A percentile compares a stretch with the other conserved stretches of the same genome.
Conservation (phyloP, 2,113 vertebrate species). For the Thamnaconus septentrionalis region DNA sequence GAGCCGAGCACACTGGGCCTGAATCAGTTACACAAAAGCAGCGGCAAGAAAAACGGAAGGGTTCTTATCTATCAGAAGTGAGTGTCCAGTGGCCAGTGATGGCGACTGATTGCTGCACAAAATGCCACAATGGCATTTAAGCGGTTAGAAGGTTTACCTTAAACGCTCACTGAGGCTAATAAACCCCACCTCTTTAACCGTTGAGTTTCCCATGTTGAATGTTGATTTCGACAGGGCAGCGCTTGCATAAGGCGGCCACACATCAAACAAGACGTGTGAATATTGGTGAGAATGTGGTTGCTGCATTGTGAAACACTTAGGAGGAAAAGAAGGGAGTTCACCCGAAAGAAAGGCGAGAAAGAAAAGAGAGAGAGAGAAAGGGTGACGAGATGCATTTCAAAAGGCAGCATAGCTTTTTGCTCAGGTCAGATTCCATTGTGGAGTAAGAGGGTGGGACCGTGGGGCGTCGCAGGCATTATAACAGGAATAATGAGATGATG, state of each 20-base stretch:
- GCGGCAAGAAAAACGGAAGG: constrained; percentile 52
- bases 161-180: constrained; percentile 51
- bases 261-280: constrained; percentile 39
- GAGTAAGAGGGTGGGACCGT: constrained; percentile 72
- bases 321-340: constrained; percentile 42
- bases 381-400: constrained; percentile 66
- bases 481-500: constrained; percentile 72
- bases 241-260: constrained; percentile 34
- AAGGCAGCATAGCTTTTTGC: constrained; percentile 62
- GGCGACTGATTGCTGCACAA: constrained; percentile 68
- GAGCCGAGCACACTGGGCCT: constrained; percentile 32
- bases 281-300: constrained; percentile 41
- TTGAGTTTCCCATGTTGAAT: constrained; percentile 4
- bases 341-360: neutral
- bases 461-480: constrained; percentile 74
- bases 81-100: constrained; percentile 53
- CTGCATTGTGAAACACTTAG: constrained; percentile 46
- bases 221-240: constrained; percentile 38
- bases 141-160: constrained; percentile 62
- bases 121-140: constrained; percentile 74
- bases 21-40: constrained; percentile 55
- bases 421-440: constrained; percentile 72
- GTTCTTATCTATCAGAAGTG: constrained; percentile 62
- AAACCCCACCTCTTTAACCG: too few relatives aligned
- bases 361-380: neutral